phyloP scores from a whole-genome alignment of 2,888 invertebrate genomes.

The Formica aserva region DNA sequence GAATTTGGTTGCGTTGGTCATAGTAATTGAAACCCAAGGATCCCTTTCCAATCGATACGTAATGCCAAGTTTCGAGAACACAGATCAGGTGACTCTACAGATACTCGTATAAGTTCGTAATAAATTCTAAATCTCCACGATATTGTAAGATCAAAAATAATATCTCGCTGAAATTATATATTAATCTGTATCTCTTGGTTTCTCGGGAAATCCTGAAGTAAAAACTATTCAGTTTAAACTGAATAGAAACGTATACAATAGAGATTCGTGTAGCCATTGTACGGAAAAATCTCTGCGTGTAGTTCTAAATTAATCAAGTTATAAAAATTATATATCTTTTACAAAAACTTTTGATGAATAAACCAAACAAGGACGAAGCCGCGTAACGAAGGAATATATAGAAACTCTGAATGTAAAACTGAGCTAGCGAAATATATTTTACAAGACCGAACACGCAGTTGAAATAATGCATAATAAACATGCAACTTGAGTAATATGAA shows the following conservation, averaged over 20 bases:
- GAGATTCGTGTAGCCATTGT: background rate
- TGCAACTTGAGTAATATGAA: constrained; percentile 33
- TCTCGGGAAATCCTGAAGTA: background rate
- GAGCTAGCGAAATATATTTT: background rate
- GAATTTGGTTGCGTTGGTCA: constrained; percentile 2
- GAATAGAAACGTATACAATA: background rate
- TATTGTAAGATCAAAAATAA: background rate
- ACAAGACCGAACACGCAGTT: background rate
- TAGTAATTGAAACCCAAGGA: background rate
- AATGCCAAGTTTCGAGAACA: background rate
- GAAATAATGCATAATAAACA: constrained; percentile 31
- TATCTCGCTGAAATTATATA: background rate
- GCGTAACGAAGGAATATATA: background rate
- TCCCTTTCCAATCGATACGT: background rate
- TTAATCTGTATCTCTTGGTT: background rate
- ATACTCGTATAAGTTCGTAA: background rate
- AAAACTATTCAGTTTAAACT: background rate
- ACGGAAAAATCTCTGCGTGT: background rate
- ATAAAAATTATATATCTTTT: background rate
- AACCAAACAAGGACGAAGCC: background rate
- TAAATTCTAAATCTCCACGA: background rate
- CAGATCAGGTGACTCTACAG: background rate
- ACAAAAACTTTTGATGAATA: background rate
- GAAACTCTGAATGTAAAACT: background rate
- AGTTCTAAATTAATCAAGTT: background rate